Evolutionary conservation across 2,797 vertebrate genomes (phyloP).

Genomic region (Urosaurus nigricauda): DNA sequence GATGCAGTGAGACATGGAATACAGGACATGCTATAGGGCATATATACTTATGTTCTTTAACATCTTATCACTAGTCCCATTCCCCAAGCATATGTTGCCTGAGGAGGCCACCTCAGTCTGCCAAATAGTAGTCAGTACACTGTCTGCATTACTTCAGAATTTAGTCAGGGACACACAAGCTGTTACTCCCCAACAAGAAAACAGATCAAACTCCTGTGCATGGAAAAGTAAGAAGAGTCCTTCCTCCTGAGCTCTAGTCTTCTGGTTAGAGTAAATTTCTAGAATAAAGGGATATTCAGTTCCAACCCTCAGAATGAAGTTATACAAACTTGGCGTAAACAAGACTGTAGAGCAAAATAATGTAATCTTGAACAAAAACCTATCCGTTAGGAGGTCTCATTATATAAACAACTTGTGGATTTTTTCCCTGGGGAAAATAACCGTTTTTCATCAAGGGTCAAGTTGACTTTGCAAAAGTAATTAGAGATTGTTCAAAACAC

Average conservation of each 20-base stretch:
- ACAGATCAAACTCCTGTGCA: neutral
- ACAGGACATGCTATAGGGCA: neutral
- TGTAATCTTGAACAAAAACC: neutral
- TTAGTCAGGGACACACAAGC: neutral
- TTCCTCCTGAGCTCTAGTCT: neutral
- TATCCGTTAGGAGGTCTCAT: neutral
- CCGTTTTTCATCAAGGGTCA: neutral
- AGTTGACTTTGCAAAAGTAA: conserved; percentile 24
- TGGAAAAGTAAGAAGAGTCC: neutral
- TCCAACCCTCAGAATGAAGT: neutral
- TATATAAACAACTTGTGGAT: neutral
- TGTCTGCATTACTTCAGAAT: neutral
- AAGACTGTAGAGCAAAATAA: neutral
- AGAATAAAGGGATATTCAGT: neutral
- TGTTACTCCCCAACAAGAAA: neutral
- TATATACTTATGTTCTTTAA: neutral
- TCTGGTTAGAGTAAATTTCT: neutral
- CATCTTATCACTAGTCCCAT: neutral
- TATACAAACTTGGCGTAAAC: conserved; percentile 11
- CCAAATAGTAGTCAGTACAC: neutral
- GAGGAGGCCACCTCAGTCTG: neutral
- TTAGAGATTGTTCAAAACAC: conserved; percentile 21
- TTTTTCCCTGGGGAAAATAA: neutral
- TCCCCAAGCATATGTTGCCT: neutral
- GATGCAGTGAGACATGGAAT: neutral